Percentiles rank a stretch among this genome's conserved stretches.
phyloP scores from a whole-genome alignment of 2,797 vertebrate genomes.

The Pipistrellus pygmaeus region DNA sequence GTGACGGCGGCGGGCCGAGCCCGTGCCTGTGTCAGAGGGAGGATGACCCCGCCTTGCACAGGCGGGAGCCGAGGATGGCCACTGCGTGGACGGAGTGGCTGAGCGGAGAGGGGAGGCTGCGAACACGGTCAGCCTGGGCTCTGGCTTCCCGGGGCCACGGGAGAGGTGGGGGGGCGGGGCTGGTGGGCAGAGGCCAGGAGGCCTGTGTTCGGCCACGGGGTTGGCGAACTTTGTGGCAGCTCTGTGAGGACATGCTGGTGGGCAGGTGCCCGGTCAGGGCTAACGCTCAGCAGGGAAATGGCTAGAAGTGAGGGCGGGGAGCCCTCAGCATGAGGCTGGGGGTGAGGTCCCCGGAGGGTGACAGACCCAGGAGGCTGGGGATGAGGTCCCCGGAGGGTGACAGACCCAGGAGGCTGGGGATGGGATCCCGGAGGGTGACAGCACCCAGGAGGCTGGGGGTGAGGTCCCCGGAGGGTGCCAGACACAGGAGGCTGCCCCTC shows the following conservation, averaged over 20 bases:
- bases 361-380: too few species aligned
- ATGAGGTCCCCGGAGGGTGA: too few species aligned
- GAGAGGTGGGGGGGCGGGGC: not conserved
- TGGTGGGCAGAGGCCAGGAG: fast-evolving
- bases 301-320: too few species aligned
- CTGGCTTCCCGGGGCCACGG: fast-evolving
- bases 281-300: not conserved
- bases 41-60: fast-evolving
- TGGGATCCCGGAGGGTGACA: too few species aligned
- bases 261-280: not conserved
- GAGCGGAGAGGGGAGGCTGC: not conserved
- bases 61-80: not conserved
- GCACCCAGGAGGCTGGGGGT: too few species aligned
- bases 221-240: fast-evolving
- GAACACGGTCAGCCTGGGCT: not conserved
- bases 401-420: too few species aligned
- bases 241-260: fast-evolving
- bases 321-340: too few species aligned
- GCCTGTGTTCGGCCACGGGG: too few species aligned
- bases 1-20: too few species aligned
- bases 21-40: fast-evolving
- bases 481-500: not conserved
- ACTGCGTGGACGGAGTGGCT: fast-evolving
- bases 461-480: too few species aligned
- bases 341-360: too few species aligned